Evolutionary conservation across 2,888 invertebrate species (phyloP), one percentile per base, ranked within the genome.

Genomic region (Eilema depressum): DNA sequence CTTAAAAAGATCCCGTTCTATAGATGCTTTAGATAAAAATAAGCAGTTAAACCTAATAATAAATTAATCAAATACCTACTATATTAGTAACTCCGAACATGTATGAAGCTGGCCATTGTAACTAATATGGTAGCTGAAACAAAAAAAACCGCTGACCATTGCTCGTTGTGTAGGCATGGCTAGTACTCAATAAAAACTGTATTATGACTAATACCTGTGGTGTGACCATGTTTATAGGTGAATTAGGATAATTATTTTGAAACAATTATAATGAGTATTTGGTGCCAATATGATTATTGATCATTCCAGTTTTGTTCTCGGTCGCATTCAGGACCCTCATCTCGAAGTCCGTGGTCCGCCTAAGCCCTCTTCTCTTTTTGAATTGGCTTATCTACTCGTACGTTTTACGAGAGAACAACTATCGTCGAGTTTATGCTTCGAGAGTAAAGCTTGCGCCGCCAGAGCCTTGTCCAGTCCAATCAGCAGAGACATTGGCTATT

Each of bases 111-210:
- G 26, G 59, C 71, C 57, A 68, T 68, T 75, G 78, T 79, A 69
- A 75, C n/a, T 60, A 70, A 77, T 77, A 73, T 65, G 41, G 30
- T 41, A 53, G n/a, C 57, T 26, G 63, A 69, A 73, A 78, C 74
- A 83, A 87, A 86, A 88, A 86, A 83, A 20, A 57, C 77, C 69
- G 85, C 80, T 84, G 82, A 85, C 85, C 86, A 86, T 72, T 83
- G 83, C 77, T 82, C 82, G 80, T 80, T 73, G 71, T 85, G 89
- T 88, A 88, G 88, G 88, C 82, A 85, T 74, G 79, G 68, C 75
- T 82, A 78, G 76, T 75, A 82, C 77, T 80, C 76, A 82, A 86
- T 85, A 91, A 91, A 91, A 91, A 88, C 81, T 81, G 80, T 84
- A 76, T 85, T 81, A 84, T 85, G 83, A 85, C 78, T 86, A 86